These are phyloP conservation scores for Philopotamus ludificatus DNA, from an alignment of 1,140 invertebrate species.

Conservation along the genomic window DNA sequence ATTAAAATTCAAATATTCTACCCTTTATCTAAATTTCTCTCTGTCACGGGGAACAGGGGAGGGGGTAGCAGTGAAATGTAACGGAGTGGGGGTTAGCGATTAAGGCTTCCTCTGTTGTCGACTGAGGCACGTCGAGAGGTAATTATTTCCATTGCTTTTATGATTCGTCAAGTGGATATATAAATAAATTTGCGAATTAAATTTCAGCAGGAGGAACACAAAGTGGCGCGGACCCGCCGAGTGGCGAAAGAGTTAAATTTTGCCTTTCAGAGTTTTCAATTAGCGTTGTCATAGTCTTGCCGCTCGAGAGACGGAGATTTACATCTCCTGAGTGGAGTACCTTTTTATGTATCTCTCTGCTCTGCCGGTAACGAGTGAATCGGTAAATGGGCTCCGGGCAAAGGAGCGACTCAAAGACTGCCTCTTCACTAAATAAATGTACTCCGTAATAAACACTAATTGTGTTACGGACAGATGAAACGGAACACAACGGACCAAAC, in stretches of 20 bases:
- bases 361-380: conserved; percentile 1
- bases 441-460: conserved; percentile 5
- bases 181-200: conserved; percentile 37
- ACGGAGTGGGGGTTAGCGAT: conserved; percentile 14
- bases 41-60: neutral
- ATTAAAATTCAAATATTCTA: conserved; percentile 23
- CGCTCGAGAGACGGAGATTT: conserved; percentile 34
- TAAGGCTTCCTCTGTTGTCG: conserved; percentile 23
- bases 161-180: conserved; percentile 39
- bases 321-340: conserved; percentile 35
- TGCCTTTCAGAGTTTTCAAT: conserved; percentile 33
- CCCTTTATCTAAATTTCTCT: conserved; percentile 13
- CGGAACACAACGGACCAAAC: too few species aligned
- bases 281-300: conserved; percentile 32
- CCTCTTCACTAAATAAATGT: neutral
- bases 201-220: conserved; percentile 21
- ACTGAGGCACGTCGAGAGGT: conserved; percentile 28
- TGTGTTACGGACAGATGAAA: neutral
- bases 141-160: conserved; percentile 42
- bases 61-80: neutral
- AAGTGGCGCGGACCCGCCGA: conserved; percentile 11
- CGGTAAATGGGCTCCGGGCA: conserved; percentile 25
- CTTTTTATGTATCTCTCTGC: conserved; percentile 20
- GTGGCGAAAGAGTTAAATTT: conserved; percentile 38
- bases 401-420: conserved; percentile 21